These are phyloP conservation scores for Brienomyrus longianalis DNA, from an alignment of 2,113 vertebrate species.

Conservation along the genomic window DNA sequence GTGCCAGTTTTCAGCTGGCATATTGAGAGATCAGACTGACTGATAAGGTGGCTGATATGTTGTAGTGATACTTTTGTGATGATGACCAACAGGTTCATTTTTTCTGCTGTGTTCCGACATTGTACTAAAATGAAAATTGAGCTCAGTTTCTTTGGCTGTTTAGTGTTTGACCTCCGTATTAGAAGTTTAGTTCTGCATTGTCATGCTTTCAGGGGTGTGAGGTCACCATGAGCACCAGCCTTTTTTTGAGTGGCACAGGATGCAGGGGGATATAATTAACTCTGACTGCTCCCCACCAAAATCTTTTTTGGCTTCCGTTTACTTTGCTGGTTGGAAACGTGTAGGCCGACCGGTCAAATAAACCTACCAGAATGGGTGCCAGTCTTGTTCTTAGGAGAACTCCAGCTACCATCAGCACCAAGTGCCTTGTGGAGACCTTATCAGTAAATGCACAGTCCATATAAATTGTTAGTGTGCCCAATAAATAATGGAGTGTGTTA, in stretches of 20 bases:
- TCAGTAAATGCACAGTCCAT: neutral
- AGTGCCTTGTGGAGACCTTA: neutral
- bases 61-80: neutral
- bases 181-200: neutral
- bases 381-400: neutral
- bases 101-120: neutral
- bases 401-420: neutral
- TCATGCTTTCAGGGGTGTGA: neutral
- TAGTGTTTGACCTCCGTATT: neutral
- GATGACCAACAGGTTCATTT: neutral
- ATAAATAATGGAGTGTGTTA: slow-evolving; percentile 8
- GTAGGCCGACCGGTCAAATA: neutral
- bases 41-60: neutral
- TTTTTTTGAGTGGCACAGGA: neutral
- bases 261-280: neutral
- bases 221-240: neutral
- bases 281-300: neutral
- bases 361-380: neutral
- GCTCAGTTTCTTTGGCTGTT: neutral
- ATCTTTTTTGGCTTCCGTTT: neutral
- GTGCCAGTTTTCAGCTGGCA: neutral
- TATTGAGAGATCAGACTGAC: neutral
- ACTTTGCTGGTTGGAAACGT: neutral
- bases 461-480: neutral
- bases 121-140: neutral